Conservation (phyloP, 2,113 vertebrate genomes). For the Tetrax tetrax region DNA sequence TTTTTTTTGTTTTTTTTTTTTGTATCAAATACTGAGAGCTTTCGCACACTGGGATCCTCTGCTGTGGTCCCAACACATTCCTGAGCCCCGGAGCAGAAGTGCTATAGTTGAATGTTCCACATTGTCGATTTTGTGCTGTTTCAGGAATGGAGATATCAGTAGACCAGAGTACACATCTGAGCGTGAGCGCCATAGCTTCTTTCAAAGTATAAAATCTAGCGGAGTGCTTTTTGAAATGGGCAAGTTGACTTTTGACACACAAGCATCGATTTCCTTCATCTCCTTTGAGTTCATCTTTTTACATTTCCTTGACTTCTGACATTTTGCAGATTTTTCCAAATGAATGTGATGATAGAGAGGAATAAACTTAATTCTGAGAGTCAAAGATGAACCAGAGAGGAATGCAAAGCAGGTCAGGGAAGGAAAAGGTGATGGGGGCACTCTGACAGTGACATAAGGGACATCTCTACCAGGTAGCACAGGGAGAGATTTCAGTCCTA, state of each 20-base stretch:
- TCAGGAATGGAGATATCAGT: background rate
- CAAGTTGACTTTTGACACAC: background rate
- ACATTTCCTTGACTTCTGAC: background rate
- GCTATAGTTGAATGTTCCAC: background rate
- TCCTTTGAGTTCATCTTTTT: background rate
- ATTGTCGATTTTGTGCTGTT: fast-evolving
- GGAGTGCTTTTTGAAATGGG: background rate
- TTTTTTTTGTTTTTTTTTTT: background rate
- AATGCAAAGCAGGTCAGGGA: background rate
- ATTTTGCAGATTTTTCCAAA: slow-evolving; percentile 15
- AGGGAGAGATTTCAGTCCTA: fast-evolving
- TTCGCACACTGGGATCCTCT: background rate
- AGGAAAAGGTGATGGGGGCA: background rate
- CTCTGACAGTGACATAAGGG: background rate
- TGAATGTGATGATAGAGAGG: background rate
- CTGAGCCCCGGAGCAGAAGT: background rate
- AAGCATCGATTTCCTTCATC: background rate
- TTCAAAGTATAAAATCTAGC: background rate
- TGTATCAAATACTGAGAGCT: background rate
- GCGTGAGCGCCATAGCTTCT: background rate
- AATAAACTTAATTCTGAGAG: background rate
- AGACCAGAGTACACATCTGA: background rate
- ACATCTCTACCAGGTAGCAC: background rate
- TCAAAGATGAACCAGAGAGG: background rate
- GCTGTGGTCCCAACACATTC: fast-evolving